Percentiles rank a stretch among this genome's conserved stretches.
Evolutionary conservation across 2,888 invertebrate species (phyloP).

Genomic region (Drosophila borborema): DNA sequence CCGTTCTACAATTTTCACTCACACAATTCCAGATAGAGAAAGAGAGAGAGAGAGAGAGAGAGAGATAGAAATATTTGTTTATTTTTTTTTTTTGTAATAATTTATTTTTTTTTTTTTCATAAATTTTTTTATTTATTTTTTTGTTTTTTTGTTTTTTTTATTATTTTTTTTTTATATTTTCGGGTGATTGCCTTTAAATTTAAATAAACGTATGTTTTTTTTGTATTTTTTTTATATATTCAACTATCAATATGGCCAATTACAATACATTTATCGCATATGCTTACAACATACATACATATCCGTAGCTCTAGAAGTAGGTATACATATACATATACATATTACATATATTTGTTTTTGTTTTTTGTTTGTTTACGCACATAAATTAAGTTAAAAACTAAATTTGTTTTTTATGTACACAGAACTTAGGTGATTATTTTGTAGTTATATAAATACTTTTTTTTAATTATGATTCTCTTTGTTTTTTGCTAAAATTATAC

Average conservation of each 20-base stretch:
- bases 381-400: constrained; percentile 75
- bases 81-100: constrained; percentile 9
- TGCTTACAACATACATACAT: constrained; percentile 57
- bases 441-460: constrained; percentile 51
- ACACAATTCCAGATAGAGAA: constrained; percentile 41
- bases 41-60: constrained; percentile 11
- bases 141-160: constrained; percentile 63
- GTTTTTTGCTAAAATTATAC: constrained; percentile 72
- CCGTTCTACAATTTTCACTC: constrained; percentile 60
- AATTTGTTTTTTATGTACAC: constrained; percentile 70
- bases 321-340: constrained; percentile 45
- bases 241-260: constrained; percentile 84
- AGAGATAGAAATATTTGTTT: constrained; percentile 48
- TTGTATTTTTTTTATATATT: constrained; percentile 62
- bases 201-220: constrained; percentile 67
- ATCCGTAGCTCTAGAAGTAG: constrained; percentile 41
- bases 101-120: constrained; percentile 57
- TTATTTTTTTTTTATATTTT: constrained; percentile 57
- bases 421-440: constrained; percentile 60
- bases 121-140: constrained; percentile 77
- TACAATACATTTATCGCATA: constrained; percentile 80
- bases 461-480: neutral
- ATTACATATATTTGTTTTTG: constrained; percentile 39
- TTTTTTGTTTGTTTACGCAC: constrained; percentile 49
- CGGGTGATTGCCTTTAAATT: constrained; percentile 81